Evolutionary conservation across 2,113 vertebrate species (phyloP).

Genomic region (Elephantulus edwardii): DNA sequence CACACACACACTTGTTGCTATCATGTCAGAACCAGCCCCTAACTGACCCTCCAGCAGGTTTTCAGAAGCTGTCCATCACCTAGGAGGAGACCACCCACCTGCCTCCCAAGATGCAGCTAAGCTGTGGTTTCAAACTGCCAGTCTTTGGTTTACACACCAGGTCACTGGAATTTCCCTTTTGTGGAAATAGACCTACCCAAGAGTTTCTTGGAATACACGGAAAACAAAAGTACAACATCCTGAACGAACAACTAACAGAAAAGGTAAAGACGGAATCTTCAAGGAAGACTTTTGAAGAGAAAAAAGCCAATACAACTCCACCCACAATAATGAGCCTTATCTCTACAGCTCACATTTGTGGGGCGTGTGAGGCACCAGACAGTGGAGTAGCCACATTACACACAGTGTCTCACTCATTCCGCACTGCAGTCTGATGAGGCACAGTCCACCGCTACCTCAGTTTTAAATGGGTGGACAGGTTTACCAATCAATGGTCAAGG

Average conservation of each 20-base stretch:
- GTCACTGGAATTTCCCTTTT: too few relatives aligned
- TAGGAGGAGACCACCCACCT: too few relatives aligned
- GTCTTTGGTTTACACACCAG: too few relatives aligned
- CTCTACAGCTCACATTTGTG: not conserved
- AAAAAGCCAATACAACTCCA: too few relatives aligned
- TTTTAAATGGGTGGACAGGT: not conserved
- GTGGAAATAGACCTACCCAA: not conserved
- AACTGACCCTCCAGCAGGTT: too few relatives aligned
- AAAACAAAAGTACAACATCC: not conserved
- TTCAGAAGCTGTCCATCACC: too few relatives aligned
- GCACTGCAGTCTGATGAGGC: not conserved
- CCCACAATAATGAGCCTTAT: not conserved
- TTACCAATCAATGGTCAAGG: not conserved
- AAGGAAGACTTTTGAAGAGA: not conserved
- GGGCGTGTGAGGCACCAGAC: not conserved
- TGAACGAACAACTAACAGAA: not conserved
- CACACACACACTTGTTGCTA: too few relatives aligned
- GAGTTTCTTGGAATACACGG: not conserved
- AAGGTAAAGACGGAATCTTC: not conserved
- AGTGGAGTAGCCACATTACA: not conserved
- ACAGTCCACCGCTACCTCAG: accelerated
- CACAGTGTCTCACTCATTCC: not conserved
- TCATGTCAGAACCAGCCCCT: too few relatives aligned
- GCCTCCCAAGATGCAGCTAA: too few relatives aligned
- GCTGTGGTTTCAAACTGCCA: too few relatives aligned